phyloP scores from a whole-genome alignment of 2,797 vertebrate species.

The Mormyrops attenuatus region DNA sequence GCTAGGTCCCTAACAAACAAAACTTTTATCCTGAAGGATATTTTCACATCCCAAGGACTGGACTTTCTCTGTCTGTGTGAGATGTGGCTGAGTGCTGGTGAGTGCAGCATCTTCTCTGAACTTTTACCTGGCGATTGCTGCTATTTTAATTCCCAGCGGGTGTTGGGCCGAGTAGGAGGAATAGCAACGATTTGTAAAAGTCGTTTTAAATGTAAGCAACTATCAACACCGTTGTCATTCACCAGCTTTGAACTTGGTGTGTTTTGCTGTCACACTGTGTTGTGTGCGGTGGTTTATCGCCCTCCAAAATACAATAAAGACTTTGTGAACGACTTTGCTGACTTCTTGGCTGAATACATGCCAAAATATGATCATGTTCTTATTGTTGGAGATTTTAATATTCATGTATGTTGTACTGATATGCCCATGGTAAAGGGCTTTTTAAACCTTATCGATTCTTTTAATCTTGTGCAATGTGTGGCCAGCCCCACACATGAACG shows the following conservation, averaged over 20 bases:
- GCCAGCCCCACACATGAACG: no score
- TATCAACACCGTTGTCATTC: neutral
- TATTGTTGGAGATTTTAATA: neutral
- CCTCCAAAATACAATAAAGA: neutral
- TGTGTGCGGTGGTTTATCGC: neutral
- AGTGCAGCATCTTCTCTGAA: neutral
- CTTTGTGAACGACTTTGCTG: neutral
- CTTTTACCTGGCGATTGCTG: neutral
- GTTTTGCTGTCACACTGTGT: neutral
- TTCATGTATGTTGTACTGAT: neutral
- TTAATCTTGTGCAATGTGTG: no score
- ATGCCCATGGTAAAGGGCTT: no score
- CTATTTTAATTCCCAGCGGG: neutral
- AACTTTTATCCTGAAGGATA: neutral
- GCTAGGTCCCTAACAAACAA: neutral
- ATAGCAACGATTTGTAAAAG: neutral
- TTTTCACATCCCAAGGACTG: neutral
- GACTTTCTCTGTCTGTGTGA: neutral
- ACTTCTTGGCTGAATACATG: neutral
- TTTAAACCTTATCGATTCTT: no score
- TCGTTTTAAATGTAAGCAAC: neutral
- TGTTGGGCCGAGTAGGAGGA: neutral
- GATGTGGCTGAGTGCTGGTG: neutral
- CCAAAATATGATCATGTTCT: neutral
- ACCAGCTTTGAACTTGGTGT: neutral